phyloP scores from a whole-genome alignment of 2,797 vertebrate genomes.

The Scleropages formosus region DNA sequence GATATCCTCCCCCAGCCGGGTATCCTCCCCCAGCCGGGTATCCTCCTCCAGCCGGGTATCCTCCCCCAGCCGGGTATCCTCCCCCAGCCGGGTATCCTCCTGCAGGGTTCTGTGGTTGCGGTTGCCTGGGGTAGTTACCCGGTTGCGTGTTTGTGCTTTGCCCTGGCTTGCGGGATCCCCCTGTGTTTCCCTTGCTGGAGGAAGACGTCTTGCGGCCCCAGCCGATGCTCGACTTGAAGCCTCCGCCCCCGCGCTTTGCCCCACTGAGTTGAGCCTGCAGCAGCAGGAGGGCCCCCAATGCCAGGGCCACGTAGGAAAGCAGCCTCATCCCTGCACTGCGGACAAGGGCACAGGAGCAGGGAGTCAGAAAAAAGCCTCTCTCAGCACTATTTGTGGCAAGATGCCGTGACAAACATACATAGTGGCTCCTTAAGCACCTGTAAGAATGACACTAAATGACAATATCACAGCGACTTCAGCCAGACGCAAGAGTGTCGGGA shows the following conservation, averaged over 20 bases:
- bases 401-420: background rate
- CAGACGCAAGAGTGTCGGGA: no score
- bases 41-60: constrained; percentile 43
- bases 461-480: background rate
- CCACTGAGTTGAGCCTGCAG: constrained; percentile 33
- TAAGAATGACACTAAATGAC: background rate
- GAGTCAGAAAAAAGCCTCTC: background rate
- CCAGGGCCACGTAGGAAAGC: constrained; percentile 11
- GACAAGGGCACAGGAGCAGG: constrained; percentile 10
- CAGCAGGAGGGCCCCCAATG: constrained; percentile 42
- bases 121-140: constrained; percentile 57
- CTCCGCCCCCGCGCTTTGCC: constrained; percentile 36
- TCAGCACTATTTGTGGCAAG: background rate
- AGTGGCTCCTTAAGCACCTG: background rate
- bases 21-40: constrained; percentile 42
- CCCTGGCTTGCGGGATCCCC: constrained; percentile 33
- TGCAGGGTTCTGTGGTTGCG: constrained; percentile 40
- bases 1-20: constrained; percentile 37
- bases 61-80: constrained; percentile 36
- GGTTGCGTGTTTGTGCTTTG: constrained; percentile 48
- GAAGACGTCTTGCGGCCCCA: constrained; percentile 36
- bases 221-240: constrained; percentile 22
- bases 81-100: constrained; percentile 24
- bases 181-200: constrained; percentile 36
- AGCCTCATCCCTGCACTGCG: constrained; percentile 47